A percentile compares a stretch with the other conserved stretches of the same genome.
Conservation (phyloP, 2,888 invertebrate genomes). For the Biston stratarius region DNA sequence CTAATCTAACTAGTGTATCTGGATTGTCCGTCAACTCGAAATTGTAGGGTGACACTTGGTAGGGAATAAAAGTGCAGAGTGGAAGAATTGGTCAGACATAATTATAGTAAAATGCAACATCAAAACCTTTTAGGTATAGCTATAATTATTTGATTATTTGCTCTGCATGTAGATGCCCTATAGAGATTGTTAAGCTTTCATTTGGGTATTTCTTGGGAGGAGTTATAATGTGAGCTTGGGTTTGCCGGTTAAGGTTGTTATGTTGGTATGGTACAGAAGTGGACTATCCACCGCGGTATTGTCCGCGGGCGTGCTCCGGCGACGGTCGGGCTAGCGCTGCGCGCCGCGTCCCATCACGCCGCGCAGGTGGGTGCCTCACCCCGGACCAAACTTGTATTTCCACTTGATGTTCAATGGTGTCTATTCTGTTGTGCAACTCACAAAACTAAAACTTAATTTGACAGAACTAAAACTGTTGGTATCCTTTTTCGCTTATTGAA, state of each 20-base stretch:
- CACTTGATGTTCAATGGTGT: slow-evolving; percentile 62
- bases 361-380: slow-evolving; percentile 84
- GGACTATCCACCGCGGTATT: slow-evolving; percentile 93
- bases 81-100: slow-evolving; percentile 43
- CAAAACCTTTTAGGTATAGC: slow-evolving; percentile 11
- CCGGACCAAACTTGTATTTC: slow-evolving; percentile 52
- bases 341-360: slow-evolving; percentile 76
- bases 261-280: slow-evolving; percentile 87
- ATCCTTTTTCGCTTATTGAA: too few relatives aligned
- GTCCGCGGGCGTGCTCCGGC: slow-evolving; percentile 87
- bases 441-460: too few relatives aligned
- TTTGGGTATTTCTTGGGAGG: slow-evolving; percentile 16
- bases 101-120: background rate
- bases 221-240: slow-evolving; percentile 5
- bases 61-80: slow-evolving; percentile 79
- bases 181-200: slow-evolving; percentile 37
- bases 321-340: slow-evolving; percentile 79
- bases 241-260: slow-evolving; percentile 32
- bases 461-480: too few relatives aligned
- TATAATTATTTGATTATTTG: slow-evolving; percentile 48
- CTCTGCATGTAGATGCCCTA: slow-evolving; percentile 57
- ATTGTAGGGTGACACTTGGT: slow-evolving; percentile 43
- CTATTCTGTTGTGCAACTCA: too few relatives aligned
- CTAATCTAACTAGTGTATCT: slow-evolving; percentile 65
- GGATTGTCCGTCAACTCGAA: slow-evolving; percentile 77